Evolutionary conservation across 2,797 vertebrate genomes (phyloP), one percentile per base, ranked within the genome.

Genomic region (Amniataba percoides): DNA sequence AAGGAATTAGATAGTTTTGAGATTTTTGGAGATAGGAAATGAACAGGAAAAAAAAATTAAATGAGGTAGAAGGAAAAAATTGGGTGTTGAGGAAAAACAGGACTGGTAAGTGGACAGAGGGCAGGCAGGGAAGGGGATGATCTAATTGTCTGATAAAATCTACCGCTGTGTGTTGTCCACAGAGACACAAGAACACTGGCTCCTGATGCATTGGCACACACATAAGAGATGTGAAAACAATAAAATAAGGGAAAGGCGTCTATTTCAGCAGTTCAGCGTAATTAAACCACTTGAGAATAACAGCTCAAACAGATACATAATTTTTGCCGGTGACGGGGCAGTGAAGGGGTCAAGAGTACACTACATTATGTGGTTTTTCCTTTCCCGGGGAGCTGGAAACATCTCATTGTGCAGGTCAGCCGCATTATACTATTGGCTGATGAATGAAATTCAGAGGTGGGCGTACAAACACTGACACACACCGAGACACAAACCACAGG

Each of bases 381-480:
- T n/a, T 68, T 80, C 49, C 66, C 42, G 6, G 83, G 84, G 77
- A 64, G 58, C 4, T 69, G 71, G 64, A 85, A 84, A 49, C 75
- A 70, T 84, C 71, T 87, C 84, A 74, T 70, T 73, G 56, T 78
- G 80, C 78, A 63, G 89, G 89, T 92, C 87, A 83, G 88, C 42
- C 31, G 40, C 66, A 57, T 85, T 84, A 88, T 52, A 48, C 74
- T 84, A 53, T 62, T 63, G 80, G 74, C 66, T 76, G 74, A 86
- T 90, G 85, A 92, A 92, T 91, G 84, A 85, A 36, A 91, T 71
- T 71, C 48, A 36, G 73, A 71, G 57, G 92, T 89, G 86, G 91
- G 90, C 76, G 82, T 86, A 78, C 72, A 87, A 87, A 89, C 61
- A 80, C 82, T 71, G 79, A 82, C 72, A 76, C 82, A 70, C 77